Base-by-base conservation (phyloP, 2,888 invertebrate species). In the Plemyria rubiginata region DNA sequence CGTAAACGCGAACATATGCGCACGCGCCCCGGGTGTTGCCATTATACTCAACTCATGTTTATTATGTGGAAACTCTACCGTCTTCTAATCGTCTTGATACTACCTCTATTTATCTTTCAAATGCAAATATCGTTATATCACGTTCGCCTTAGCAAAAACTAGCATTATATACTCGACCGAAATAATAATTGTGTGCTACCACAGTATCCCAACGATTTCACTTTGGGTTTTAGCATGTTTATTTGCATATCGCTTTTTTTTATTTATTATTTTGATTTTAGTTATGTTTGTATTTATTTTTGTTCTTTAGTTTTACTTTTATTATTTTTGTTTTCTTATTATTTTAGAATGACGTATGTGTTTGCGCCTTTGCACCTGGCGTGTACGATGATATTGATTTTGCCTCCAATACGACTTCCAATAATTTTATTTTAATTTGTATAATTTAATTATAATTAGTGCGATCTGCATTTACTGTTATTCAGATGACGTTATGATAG, bases 201-300 rank as follows among this genome's bases (percentile, higher is more conserved):
- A 64, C 53, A 46, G 40, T 70, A 62, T 70, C 70, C 63, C 60
- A 60, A 67, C 60, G 41, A 65, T 72, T 72, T 67, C 64, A 66
- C 56, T 72, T 70, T 70, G 65, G 74, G 73, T 81, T 76, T 76
- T 67, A 75, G 78, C 78, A 79, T 79, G 77, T 78, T 82, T 83
- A 88, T 92, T 92, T 91, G 91, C 91, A 90, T 92, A 91, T 90
- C 88, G 88, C 80, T 86, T 85, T 81, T 79, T 83, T 79, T 84
- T 86, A 74, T 80, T 79, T 81, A 77, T 77, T 73, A 74, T 76
- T 78, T 78, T 77, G 80, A 79, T 77, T 87, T 84, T 82, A 86
- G 88, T 90, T 91, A 85, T 92, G 92, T 92, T 92, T 92, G 92
- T 91, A 90, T 92, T 88, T 92, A 90, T 92, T 92, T 92, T 90